Evolutionary conservation across 2,888 invertebrate genomes (phyloP).

Genomic region (Drosophila austrosaltans): DNA sequence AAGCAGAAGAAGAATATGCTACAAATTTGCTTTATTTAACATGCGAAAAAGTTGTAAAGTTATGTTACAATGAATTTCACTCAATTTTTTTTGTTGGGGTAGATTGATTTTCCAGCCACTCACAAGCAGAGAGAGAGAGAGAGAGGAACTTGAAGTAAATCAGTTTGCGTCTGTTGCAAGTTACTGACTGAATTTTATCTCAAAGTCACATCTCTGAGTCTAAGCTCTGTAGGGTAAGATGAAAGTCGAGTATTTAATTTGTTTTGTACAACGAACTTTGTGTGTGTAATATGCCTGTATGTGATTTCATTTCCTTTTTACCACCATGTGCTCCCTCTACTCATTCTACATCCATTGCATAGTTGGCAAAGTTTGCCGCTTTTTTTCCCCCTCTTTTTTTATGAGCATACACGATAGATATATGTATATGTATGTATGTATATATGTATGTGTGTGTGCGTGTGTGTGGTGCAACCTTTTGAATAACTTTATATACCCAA

Average conservation of each 20-base stretch:
- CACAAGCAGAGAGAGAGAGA: neutral
- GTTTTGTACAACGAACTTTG: constrained; percentile 45
- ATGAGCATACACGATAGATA: constrained; percentile 5
- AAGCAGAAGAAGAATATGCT: constrained; percentile 58
- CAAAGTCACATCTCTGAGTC: no score
- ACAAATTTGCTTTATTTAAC: constrained; percentile 75
- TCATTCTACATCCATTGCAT: constrained; percentile 19
- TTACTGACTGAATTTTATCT: neutral
- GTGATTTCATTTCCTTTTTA: constrained; percentile 53
- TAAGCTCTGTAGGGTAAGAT: constrained; percentile 24
- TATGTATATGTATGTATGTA: no score
- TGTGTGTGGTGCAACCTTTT: constrained; percentile 35
- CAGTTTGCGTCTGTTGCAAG: neutral
- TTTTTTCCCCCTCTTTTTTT: constrained; percentile 22
- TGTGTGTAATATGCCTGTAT: constrained; percentile 65
- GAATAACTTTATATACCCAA: constrained; percentile 40
- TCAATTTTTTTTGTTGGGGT: neutral
- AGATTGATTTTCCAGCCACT: neutral
- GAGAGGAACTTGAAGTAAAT: neutral
- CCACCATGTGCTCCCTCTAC: neutral
- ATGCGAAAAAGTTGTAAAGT: constrained; percentile 68
- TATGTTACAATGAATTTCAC: constrained; percentile 30
- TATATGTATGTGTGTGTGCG: neutral
- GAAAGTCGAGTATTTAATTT: constrained; percentile 34
- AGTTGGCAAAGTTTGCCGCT: constrained; percentile 45